Evolutionary conservation across 2,888 invertebrate species (phyloP).

Genomic region (Polydrusus pterygomalis): DNA sequence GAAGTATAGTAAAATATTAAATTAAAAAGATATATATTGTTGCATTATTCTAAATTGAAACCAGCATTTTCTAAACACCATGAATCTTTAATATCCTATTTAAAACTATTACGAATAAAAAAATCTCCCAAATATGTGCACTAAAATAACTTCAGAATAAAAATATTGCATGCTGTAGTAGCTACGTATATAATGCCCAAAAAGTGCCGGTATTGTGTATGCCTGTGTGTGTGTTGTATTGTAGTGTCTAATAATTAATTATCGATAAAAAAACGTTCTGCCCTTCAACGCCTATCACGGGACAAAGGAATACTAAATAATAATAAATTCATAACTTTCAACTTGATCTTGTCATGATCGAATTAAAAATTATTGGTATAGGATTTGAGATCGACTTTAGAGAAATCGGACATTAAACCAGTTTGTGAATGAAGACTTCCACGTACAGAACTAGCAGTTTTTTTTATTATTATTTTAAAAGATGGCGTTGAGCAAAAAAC

Average conservation of each 20-base stretch:
- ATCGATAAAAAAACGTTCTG: not conserved
- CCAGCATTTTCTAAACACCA: conserved; percentile 4
- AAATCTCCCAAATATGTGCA: not conserved
- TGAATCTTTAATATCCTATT: not conserved
- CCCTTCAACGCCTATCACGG: conserved; percentile 9
- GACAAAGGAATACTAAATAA: not conserved
- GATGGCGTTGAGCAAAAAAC: too few species aligned
- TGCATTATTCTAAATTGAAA: not conserved
- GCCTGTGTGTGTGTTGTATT: not conserved
- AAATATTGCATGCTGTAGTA: conserved; percentile 29
- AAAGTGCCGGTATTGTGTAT: not conserved
- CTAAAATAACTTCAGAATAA: not conserved
- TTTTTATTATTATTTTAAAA: too few species aligned
- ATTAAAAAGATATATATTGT: not conserved
- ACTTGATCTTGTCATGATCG: not conserved
- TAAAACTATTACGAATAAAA: not conserved
- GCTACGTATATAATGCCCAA: too few species aligned
- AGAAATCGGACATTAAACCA: too few species aligned
- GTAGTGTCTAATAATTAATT: not conserved
- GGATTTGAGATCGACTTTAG: conserved; percentile 3
- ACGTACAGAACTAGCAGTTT: too few species aligned
- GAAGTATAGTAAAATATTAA: too few species aligned
- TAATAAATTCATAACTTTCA: not conserved
- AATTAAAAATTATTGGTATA: not conserved
- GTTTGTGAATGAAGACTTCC: too few species aligned